Conservation (phyloP, 2,113 vertebrate species). For the Ptychochromis oligacanthus region DNA sequence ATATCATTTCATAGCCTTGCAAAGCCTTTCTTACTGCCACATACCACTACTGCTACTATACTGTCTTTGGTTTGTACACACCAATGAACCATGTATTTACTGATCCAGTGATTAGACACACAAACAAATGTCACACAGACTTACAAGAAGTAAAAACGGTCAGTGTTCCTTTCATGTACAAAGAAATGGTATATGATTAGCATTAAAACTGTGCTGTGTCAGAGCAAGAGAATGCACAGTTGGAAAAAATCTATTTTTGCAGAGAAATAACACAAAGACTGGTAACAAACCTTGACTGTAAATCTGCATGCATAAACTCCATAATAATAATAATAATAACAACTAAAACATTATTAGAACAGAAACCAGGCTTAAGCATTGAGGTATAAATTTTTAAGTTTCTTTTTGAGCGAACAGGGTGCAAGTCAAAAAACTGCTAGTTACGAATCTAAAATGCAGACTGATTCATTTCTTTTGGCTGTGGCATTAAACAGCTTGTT, state of each 20-base stretch:
- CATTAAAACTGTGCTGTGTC: background rate
- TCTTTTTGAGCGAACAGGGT: background rate
- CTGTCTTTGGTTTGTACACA: constrained; percentile 16
- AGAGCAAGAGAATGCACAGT: background rate
- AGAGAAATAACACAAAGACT: background rate
- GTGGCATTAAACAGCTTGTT: background rate
- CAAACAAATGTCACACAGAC: constrained; percentile 10
- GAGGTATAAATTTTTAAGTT: background rate
- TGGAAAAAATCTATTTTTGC: background rate
- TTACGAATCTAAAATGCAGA: background rate
- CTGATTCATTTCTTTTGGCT: background rate
- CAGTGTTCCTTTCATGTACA: background rate
- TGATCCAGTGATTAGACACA: constrained; percentile 27
- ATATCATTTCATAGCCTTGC: constrained; percentile 23
- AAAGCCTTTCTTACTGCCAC: background rate
- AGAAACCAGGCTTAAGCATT: background rate
- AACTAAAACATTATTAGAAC: background rate
- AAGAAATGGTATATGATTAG: background rate
- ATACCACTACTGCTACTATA: background rate
- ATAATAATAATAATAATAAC: no score
- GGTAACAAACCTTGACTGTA: background rate
- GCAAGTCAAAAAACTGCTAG: background rate
- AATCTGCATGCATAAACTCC: no score
- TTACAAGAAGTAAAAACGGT: background rate
- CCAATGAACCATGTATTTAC: constrained; percentile 43